Evolutionary conservation across 2,113 vertebrate genomes (phyloP).

Genomic region (Boleophthalmus pectinirostris): DNA sequence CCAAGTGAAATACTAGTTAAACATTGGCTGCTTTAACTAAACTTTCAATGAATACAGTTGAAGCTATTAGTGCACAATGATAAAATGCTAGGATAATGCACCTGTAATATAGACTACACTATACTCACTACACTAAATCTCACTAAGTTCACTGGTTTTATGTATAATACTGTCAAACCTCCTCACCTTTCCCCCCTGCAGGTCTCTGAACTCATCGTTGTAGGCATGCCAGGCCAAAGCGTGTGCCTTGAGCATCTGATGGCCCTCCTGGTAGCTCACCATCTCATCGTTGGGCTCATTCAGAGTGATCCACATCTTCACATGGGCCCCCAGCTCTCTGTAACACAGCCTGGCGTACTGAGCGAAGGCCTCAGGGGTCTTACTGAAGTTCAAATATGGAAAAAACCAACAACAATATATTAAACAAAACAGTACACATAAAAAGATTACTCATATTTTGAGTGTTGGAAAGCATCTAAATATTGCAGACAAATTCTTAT

Average conservation of each 20-base stretch:
- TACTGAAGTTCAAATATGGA: slow-evolving; percentile 25
- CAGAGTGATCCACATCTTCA: slow-evolving; percentile 94
- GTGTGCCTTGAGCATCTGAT: slow-evolving; percentile 90
- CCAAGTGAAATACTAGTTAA: background rate
- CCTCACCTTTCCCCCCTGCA: slow-evolving; percentile 82
- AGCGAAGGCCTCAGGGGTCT: slow-evolving; percentile 82
- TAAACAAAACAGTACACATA: background rate
- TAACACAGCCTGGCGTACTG: slow-evolving; percentile 91
- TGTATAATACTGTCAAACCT: background rate
- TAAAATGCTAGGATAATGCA: too few species aligned
- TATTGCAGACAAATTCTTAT: background rate
- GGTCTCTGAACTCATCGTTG: slow-evolving; percentile 81
- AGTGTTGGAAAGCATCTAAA: background rate
- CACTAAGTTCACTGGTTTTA: too few species aligned
- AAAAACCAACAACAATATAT: too few species aligned
- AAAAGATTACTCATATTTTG: background rate
- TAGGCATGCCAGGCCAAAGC: slow-evolving; percentile 89
- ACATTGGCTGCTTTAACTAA: background rate
- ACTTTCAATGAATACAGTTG: too few species aligned
- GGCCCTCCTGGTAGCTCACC: slow-evolving; percentile 83
- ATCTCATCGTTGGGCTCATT: slow-evolving; percentile 86
- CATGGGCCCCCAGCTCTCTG: slow-evolving; percentile 80
- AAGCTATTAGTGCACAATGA: too few species aligned
- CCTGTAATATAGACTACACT: too few species aligned
- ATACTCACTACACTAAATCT: too few species aligned